Evolutionary conservation across 2,113 vertebrate genomes (phyloP), one percentile per base, ranked within the genome.

Genomic region (Talpa occidentalis): DNA sequence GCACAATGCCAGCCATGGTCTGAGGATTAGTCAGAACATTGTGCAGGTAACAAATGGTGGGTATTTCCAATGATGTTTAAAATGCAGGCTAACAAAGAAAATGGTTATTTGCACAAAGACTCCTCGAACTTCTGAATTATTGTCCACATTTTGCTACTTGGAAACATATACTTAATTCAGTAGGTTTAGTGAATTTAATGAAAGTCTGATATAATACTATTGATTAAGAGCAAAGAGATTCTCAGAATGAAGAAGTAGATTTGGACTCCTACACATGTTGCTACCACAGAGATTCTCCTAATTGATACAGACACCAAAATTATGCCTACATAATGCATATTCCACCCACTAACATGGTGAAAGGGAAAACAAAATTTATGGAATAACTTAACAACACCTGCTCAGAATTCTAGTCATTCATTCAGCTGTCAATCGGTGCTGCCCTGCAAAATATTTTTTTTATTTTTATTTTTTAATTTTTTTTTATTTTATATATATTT

Each of bases 101-200:
- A 90, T 64, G 0, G 10, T 54, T 67, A 24, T 88, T 81, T 90
- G 42, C 73, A 88, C 44, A 59, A 95, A 16, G 8, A 54, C 85
- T 91, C 30, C 11, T 22, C 10, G 56, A 91, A 76, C 10, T 88
- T 79, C 40, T 82, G 30, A 52, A 79, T 74, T 69, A 60, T 42
- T 93, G 64, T 28, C 12, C 52, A 92, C 10, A 74, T 72, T 90
- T 83, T 95, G 72, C 49, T 88, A 26, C 47, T 83, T 28, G 7
- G n/a, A 76, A 90, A 24, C 28, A 56, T 49, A 69, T 47, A 96
- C 56, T 95, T 88, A 64, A 85, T 52, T 52, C 49, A 52, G 16
- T 40, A 93, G 26, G 35, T 73, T 90, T 93, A 95, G 67, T 74
- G 42, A 91, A 89, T 81, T 90, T 85, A 91, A 85, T 80, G n/a